Evolutionary conservation across 2,797 vertebrate species (phyloP), one percentile per base, ranked within the genome.

Genomic region (Nannoperca obscura): DNA sequence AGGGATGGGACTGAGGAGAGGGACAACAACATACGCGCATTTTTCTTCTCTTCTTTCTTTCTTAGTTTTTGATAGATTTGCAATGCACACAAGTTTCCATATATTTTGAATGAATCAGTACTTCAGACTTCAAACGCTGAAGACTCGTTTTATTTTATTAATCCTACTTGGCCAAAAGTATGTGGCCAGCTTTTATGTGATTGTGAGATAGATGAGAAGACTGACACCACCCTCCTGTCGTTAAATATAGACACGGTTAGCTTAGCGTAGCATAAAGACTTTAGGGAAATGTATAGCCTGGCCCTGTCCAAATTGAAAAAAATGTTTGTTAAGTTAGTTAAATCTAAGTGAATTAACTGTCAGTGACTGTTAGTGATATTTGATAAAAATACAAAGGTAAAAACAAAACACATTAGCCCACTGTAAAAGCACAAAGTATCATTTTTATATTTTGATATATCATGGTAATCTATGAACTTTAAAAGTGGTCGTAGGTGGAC

Each of bases 1-100:
- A 88, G 89, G 89, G 76, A 87, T 34, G 79, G 71, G 72, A 80
- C 70, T 0, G 72, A 79, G 60, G 19, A 84, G 61, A 72, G 50
- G 54, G 59, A 86, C 76, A 77, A 5, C 63, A 63, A 54, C 34
- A 64, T 8, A 47, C 46, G 20, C 17, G 9, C 19, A 47, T 63
- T 40, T 36, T 75, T 62, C 2, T 32, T 70, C 36, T 64, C 13
- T 15, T 30, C 8, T 76, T 52, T 47, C 46, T 55, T 58, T 49
- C 70, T 54, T 11, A 54, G n/a, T 62, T 71, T 75, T 64, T 50
- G 38, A 82, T 78, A 62, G n/a, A 82, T 58, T 59, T 70, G 59
- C 42, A 83, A 65, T 69, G 69, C 77, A 71, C 69, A 84, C 67
- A 71, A 30, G 80, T 82, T 74, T 84, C 69, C 77, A 83, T 76